Evolutionary conservation across 2,888 invertebrate genomes (phyloP).

Genomic region (Cataglyphis cursor): DNA sequence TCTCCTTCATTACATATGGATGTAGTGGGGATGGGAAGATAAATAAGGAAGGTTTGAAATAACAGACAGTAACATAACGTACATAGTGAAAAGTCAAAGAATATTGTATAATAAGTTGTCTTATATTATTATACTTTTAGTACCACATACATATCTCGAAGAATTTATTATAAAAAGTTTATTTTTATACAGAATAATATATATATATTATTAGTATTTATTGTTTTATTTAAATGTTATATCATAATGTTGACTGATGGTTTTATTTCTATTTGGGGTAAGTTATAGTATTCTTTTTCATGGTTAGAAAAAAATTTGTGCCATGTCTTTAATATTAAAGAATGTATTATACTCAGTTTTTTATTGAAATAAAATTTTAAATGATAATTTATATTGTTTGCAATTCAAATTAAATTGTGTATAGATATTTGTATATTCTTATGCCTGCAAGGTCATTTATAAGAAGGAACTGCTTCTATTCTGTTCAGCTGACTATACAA

Average conservation of each 20-base stretch:
- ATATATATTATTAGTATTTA: slow-evolving; percentile 64
- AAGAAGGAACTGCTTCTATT: slow-evolving; percentile 53
- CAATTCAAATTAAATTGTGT: slow-evolving; percentile 16
- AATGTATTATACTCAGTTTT: not conserved
- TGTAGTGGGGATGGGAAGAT: slow-evolving; percentile 77
- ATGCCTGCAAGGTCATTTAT: slow-evolving; percentile 69
- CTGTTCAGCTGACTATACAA: slow-evolving; percentile 55
- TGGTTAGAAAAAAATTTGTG: not conserved
- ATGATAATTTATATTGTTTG: slow-evolving; percentile 6
- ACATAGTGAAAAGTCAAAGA: slow-evolving; percentile 60
- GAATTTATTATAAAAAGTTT: slow-evolving; percentile 47
- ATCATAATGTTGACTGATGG: slow-evolving; percentile 60
- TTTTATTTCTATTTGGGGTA: slow-evolving; percentile 63
- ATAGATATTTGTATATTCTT: slow-evolving; percentile 47
- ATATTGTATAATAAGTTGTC: slow-evolving; percentile 52
- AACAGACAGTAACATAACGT: slow-evolving; percentile 78
- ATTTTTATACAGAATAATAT: slow-evolving; percentile 44
- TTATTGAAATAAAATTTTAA: not conserved
- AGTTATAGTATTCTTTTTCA: slow-evolving; percentile 36
- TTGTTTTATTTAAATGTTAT: slow-evolving; percentile 62
- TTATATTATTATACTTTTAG: slow-evolving; percentile 47
- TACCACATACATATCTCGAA: slow-evolving; percentile 7
- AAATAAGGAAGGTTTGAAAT: slow-evolving; percentile 78
- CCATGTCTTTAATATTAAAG: slow-evolving; percentile 15
- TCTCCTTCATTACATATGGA: not conserved